These are phyloP conservation scores for Herpetotheres cachinnans DNA, from an alignment of 2,113 vertebrate genomes.

Conservation along the genomic window DNA sequence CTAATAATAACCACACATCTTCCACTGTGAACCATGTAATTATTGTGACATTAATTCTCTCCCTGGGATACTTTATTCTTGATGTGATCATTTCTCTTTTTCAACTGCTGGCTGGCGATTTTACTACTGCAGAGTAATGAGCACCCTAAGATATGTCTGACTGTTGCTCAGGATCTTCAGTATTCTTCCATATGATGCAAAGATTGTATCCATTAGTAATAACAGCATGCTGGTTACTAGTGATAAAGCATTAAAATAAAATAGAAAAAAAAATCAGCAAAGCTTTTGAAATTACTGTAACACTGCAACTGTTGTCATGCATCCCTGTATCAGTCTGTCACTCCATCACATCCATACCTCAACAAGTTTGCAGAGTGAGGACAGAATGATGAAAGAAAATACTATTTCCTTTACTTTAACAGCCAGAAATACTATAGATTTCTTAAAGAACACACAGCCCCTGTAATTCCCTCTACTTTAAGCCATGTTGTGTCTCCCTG, in stretches of 20 bases:
- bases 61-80: slow-evolving; percentile 60
- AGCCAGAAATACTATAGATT: neutral
- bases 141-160: neutral
- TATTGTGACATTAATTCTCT: slow-evolving; percentile 76
- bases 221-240: neutral
- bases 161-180: neutral
- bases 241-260: neutral
- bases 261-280: neutral
- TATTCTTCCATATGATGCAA: neutral
- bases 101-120: slow-evolving; percentile 48
- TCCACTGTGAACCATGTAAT: slow-evolving; percentile 73
- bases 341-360: neutral
- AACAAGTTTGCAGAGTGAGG: neutral
- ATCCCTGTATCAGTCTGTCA: neutral
- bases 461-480: neutral
- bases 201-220: neutral
- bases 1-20: slow-evolving; percentile 69
- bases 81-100: slow-evolving; percentile 69
- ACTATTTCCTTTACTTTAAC: neutral
- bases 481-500: neutral
- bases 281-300: neutral
- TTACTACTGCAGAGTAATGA: slow-evolving; percentile 43
- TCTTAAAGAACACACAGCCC: neutral
- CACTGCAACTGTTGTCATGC: neutral
- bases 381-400: neutral